Conservation (phyloP, 2,113 vertebrate species). For the Rhynchomys soricoides region DNA sequence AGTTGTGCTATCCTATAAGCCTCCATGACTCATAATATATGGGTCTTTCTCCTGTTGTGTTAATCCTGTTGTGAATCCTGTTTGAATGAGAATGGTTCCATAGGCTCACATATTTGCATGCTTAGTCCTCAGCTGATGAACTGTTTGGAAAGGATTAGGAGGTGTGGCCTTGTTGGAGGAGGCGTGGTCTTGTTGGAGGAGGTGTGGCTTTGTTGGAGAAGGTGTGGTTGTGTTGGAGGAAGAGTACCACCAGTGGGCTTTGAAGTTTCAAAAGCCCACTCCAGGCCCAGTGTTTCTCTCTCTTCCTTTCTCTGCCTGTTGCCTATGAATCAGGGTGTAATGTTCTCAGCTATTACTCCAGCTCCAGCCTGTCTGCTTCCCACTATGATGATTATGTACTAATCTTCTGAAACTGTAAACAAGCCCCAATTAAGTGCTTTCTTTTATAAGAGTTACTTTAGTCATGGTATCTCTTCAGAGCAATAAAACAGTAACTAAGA, state of each 20-base stretch:
- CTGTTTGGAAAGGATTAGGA: neutral
- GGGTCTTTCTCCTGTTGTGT: neutral
- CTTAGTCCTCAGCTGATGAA: neutral
- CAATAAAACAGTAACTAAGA: neutral
- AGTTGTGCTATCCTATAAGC: neutral
- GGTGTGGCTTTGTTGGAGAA: neutral
- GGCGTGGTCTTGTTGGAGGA: neutral
- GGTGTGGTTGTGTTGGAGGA: neutral
- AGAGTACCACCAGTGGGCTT: too few relatives aligned
- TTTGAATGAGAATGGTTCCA: neutral
- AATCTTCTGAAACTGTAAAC: neutral
- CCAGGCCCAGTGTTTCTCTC: neutral
- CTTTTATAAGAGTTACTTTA: neutral
- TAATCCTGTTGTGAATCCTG: neutral
- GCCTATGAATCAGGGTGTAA: neutral
- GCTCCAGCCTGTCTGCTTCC: neutral
- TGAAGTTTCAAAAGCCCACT: neutral
- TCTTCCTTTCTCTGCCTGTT: neutral
- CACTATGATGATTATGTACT: neutral
- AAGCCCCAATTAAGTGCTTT: neutral
- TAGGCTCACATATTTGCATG: neutral
- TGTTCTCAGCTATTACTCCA: neutral
- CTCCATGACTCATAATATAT: neutral
- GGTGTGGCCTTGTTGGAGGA: neutral
- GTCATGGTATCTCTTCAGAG: neutral